Conservation (phyloP, 2,888 invertebrate genomes). For the Nezara viridula region DNA sequence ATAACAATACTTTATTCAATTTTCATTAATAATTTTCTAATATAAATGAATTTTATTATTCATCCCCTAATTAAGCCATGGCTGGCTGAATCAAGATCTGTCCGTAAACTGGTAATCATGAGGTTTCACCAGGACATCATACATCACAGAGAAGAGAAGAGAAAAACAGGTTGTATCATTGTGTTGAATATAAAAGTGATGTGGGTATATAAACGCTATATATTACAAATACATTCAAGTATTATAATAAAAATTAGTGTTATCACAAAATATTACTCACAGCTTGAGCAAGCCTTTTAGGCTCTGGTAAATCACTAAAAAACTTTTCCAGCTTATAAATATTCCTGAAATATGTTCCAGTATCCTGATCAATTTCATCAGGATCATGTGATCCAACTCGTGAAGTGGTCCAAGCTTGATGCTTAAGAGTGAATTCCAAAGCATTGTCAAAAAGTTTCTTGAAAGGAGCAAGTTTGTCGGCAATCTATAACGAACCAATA, state of each 20-base stretch:
- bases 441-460: slow-evolving; percentile 91
- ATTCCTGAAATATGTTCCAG: slow-evolving; percentile 79
- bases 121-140: too few species aligned
- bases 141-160: too few species aligned
- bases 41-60: too few species aligned
- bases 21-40: too few species aligned
- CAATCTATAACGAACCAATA: slow-evolving; percentile 67
- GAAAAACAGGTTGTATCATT: too few species aligned
- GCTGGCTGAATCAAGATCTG: too few species aligned
- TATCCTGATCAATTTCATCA: slow-evolving; percentile 87
- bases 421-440: slow-evolving; percentile 85
- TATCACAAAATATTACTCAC: slow-evolving; percentile 68
- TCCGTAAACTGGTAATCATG: too few species aligned
- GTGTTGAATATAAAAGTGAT: too few species aligned
- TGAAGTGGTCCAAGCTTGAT: slow-evolving; percentile 87
- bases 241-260: background rate
- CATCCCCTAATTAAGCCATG: too few species aligned
- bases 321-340: slow-evolving; percentile 90
- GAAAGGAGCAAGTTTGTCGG: slow-evolving; percentile 86
- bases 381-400: slow-evolving; percentile 89
- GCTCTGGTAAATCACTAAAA: slow-evolving; percentile 82
- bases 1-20: too few species aligned
- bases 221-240: background rate
- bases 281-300: slow-evolving; percentile 79
- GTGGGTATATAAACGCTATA: too few species aligned